These are phyloP conservation scores for Heliconius nattereri DNA, from an alignment of 1,140 invertebrate species.

Conservation along the genomic window DNA sequence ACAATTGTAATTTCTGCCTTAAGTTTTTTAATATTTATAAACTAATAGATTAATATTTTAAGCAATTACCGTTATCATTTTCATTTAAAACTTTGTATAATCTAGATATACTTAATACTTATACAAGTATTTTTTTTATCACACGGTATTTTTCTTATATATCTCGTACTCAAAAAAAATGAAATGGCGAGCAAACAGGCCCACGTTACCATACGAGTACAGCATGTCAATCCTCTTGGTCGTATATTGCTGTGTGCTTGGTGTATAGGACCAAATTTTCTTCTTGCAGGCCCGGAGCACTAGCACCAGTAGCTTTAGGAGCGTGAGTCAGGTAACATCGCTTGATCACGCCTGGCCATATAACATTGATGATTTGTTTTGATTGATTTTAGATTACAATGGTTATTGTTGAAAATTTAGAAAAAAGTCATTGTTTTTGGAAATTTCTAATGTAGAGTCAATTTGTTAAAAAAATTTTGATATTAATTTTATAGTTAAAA, in stretches of 20 bases:
- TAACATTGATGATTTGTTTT: constrained; percentile 58
- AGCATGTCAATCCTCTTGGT: constrained; percentile 75
- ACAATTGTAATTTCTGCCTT: no score
- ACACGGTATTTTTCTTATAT: not conserved
- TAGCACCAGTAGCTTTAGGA: constrained; percentile 93
- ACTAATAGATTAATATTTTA: no score
- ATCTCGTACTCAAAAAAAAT: not conserved
- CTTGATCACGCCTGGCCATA: constrained; percentile 73
- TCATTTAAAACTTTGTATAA: not conserved
- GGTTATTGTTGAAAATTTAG: constrained; percentile 47
- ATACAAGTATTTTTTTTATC: no score
- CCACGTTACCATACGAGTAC: constrained; percentile 22
- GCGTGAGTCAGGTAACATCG: constrained; percentile 89
- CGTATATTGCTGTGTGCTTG: constrained; percentile 72
- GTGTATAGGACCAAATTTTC: constrained; percentile 81
- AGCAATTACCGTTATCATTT: no score
- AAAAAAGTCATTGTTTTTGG: not conserved
- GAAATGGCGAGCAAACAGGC: not conserved
- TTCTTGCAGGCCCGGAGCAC: constrained; percentile 90
- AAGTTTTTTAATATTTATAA: no score
- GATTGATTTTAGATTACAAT: constrained; percentile 55
- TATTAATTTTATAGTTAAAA: constrained; percentile 1
- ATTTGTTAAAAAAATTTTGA: no score
- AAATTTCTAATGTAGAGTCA: not conserved
- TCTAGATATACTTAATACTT: no score